Conservation (phyloP, 2,888 invertebrate species). For the Rhimphoctona megacephalus region DNA sequence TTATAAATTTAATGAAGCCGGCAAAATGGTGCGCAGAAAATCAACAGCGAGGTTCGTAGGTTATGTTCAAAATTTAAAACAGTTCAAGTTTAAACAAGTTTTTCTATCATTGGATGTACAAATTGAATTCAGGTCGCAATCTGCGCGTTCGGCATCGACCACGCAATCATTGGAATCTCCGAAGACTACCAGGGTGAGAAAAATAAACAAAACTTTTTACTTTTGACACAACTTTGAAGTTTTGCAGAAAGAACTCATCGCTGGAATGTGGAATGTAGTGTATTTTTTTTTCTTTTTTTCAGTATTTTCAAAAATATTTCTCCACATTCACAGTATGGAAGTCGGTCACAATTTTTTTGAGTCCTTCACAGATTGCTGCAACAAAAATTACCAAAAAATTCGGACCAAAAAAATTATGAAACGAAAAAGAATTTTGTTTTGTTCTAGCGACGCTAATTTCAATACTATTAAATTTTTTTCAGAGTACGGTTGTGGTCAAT, state of each 20-base stretch:
- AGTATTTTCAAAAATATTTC: background rate
- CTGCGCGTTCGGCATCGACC: constrained; percentile 36
- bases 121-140: constrained; percentile 30
- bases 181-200: constrained; percentile 26
- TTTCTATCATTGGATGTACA: background rate
- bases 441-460: background rate
- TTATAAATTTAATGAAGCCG: background rate
- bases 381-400: background rate
- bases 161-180: constrained; percentile 25
- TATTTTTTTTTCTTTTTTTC: background rate
- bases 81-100: background rate
- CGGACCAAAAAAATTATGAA: background rate
- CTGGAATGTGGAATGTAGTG: too few species aligned
- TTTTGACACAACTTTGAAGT: background rate
- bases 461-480: constrained; percentile 14
- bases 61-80: constrained; percentile 47
- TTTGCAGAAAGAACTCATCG: too few species aligned
- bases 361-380: background rate
- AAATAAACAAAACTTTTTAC: background rate
- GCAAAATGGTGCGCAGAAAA: constrained; percentile 76
- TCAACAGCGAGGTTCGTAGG: constrained; percentile 72
- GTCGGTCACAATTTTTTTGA: background rate
- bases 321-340: background rate
- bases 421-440: background rate
- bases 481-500: constrained; percentile 67